A percentile compares a stretch with the other conserved stretches of the same genome.
Evolutionary conservation across 2,797 vertebrate genomes (phyloP).

Genomic region (Diplodus sargus): DNA sequence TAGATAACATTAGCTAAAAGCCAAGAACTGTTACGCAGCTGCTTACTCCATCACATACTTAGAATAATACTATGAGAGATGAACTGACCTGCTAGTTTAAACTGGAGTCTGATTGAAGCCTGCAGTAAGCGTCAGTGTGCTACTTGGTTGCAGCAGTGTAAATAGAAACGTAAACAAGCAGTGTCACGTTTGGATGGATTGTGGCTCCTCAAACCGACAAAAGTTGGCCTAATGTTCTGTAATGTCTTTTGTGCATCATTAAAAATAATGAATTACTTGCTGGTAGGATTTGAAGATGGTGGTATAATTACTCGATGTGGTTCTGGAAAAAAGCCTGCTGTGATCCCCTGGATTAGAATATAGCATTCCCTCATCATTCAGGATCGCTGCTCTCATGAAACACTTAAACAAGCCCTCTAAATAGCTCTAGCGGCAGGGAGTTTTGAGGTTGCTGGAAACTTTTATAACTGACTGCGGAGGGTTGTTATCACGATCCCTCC

Average conservation of each 20-base stretch:
- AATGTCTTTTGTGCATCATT: slow-evolving; percentile 14
- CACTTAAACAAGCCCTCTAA: slow-evolving; percentile 33
- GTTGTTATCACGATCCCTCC: slow-evolving; percentile 28
- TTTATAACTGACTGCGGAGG: slow-evolving; percentile 48
- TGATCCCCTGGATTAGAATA: slow-evolving; percentile 40
- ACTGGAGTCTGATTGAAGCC: not conserved
- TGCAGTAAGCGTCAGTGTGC: not conserved
- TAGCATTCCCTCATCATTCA: slow-evolving; percentile 51
- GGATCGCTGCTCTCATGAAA: slow-evolving; percentile 33
- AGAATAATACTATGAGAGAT: slow-evolving; percentile 4
- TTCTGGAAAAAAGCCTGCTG: slow-evolving; percentile 24
- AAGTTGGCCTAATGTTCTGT: not conserved
- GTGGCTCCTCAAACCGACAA: slow-evolving; percentile 2
- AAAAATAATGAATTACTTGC: slow-evolving; percentile 19
- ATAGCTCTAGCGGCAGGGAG: slow-evolving; percentile 13
- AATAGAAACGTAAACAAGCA: slow-evolving; percentile 21
- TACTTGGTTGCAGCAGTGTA: slow-evolving; percentile 11
- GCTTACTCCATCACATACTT: slow-evolving; percentile 13
- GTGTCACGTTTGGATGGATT: not conserved
- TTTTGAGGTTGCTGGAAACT: slow-evolving; percentile 38
- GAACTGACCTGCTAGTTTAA: not conserved
- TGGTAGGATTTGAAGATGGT: slow-evolving; percentile 31
- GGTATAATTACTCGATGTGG: slow-evolving; percentile 37
- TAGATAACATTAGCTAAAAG: not conserved
- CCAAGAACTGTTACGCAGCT: not conserved